Base-by-base conservation (phyloP, 2,113 vertebrate species). In the Oreochromis tanganicae region DNA sequence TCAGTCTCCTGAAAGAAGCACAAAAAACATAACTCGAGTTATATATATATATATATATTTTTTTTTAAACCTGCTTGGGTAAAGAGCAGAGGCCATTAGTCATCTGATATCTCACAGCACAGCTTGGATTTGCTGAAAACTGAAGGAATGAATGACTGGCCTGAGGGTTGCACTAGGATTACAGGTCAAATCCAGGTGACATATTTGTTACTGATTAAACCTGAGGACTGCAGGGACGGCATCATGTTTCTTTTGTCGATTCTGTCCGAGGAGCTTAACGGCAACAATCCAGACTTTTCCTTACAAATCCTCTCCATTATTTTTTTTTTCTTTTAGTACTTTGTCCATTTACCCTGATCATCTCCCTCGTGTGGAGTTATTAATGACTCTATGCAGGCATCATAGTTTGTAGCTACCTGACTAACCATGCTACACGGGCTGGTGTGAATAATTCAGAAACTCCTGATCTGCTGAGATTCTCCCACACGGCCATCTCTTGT, bases 111-210 rank as follows among this genome's bases (percentile, higher is more conserved):
- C 55, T 73, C 10, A n/a, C 21, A 34, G 10, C 21, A 13, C 71
- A 80, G 52, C 52, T 68, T 32, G 73, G 46, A 50, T 52, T 78
- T 78, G 46, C 16, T 52, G 73, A 66, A 52, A 54, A 27, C 19
- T n/a, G 32, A 43, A 55, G 79, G 43, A 21, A 80, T 80, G 41
- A 10, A 16, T 34, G 57, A 66, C 2, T 3, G 14, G 43, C 87
- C 81, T 7, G 46, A 88, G 61, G 87, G 57, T 1, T 16, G 66
- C 8, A 12, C 83, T 85, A 36, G 19, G 5, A 27, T 82, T 86
- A 84, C 86, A 86, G 85, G 90, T 94, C 34, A 90, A 73, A 57
- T 50, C 17, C 83, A 85, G 87, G 87, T 52, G 71, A 83, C 54
- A 9, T 82, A 63, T 68, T 80, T 19, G 57, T 66, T 50, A 41